Evolutionary conservation across 2,888 invertebrate species (phyloP), one percentile per base, ranked within the genome.

Genomic region (Acronicta aceris): DNA sequence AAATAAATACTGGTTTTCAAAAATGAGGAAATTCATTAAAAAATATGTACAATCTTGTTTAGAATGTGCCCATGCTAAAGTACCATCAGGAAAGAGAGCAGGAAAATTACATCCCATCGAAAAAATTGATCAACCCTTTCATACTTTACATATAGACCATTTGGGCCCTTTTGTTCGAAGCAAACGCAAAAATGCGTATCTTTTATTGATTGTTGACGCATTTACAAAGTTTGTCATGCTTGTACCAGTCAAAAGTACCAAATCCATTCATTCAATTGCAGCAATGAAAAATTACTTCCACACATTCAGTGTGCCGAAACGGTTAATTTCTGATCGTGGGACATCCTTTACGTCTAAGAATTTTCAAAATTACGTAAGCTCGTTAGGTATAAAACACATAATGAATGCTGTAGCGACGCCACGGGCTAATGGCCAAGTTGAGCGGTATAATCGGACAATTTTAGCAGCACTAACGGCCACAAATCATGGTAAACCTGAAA

Each of bases 91-190:
- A 5, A 43, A 43, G 6, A 17, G 4, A 6, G 10, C 43, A 21
- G 43, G 43, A 9, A 43, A 43, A 43, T 12, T 43, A 21, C 43
- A 43, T 13, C 43, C 43, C 0, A 43, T 43, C 9, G 21, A 43
- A 43, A 43, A 43, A 5, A 7, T 43, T 12, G 17, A 17, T 17
- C 43, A 43, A 21, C 43, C 43, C 2, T 43, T 43, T 12, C 21
- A 43, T 13, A 43, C 43, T 4, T 10, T 43, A 17, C 43, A 43
- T 12, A 43, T 43, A 10, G 43, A 43, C 38, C 61, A 61, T 36
- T 33, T 61, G 13, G 61, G 61, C 7, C 62, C 62, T 2, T 62
- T 62, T 33, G 54, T 63, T 2, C 40, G 54, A 7, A 63, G 63
- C 27, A 63, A 50, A 17, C 7, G 16, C 2, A 49, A 30, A 21